Evolutionary conservation across 2,113 vertebrate species (phyloP).

Genomic region (Myxocyprinus asiaticus): DNA sequence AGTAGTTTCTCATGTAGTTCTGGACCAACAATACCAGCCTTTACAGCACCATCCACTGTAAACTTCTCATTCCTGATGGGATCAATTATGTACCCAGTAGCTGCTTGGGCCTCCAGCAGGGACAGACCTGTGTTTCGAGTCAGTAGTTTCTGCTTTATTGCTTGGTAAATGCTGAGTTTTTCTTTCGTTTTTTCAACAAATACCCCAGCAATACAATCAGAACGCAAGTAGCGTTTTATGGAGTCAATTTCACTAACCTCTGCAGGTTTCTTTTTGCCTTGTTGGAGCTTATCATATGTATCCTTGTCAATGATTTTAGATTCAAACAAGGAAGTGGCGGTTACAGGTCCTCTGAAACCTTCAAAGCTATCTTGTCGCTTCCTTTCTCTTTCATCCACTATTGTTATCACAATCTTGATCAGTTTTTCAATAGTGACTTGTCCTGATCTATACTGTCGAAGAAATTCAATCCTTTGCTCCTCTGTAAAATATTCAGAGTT

Average conservation of each 20-base stretch:
- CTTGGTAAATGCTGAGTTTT: constrained; percentile 89
- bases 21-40: constrained; percentile 83
- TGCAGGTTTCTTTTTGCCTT: constrained; percentile 84
- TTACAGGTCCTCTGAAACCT: constrained; percentile 83
- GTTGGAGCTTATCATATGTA: constrained; percentile 83
- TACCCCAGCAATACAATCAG: constrained; percentile 82
- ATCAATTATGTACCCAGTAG: constrained; percentile 87
- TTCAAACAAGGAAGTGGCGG: constrained; percentile 81
- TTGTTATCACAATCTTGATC: constrained; percentile 88
- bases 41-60: constrained; percentile 86
- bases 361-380: constrained; percentile 79
- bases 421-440: constrained; percentile 90
- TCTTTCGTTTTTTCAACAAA: constrained; percentile 82
- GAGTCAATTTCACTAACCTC: constrained; percentile 78
- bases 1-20: constrained; percentile 87
- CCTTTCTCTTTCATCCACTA: constrained; percentile 83
- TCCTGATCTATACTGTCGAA: constrained; percentile 86
- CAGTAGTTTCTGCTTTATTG: constrained; percentile 85
- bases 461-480: constrained; percentile 85
- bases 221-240: constrained; percentile 82
- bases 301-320: constrained; percentile 80
- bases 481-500: constrained; percentile 90
- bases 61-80: constrained; percentile 78
- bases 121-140: constrained; percentile 79
- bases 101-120: constrained; percentile 91